Percentiles rank a stretch among this genome's conserved stretches.
phyloP scores from a whole-genome alignment of 2,113 vertebrate genomes.

The Paramisgurnus dabryanus region DNA sequence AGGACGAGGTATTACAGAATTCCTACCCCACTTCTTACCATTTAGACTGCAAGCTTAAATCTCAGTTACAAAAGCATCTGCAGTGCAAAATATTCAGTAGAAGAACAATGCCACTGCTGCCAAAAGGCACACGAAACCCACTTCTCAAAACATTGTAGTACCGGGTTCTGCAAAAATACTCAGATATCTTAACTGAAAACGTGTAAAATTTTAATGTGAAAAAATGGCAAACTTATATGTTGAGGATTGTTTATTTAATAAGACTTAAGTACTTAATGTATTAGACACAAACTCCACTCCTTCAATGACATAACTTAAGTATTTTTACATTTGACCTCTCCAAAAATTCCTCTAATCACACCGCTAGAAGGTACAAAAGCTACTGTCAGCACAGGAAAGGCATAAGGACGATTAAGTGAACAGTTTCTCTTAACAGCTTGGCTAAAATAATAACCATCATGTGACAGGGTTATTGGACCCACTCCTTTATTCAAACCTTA shows the following conservation, averaged over 20 bases:
- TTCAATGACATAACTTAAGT: conserved; percentile 3
- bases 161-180: too few species aligned
- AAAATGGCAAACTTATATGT: too few species aligned
- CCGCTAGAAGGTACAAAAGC: conserved; percentile 7
- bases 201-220: neutral
- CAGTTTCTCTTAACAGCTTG: conserved; percentile 3
- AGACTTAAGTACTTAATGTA: conserved; percentile 4
- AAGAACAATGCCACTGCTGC: too few species aligned
- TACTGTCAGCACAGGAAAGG: conserved; percentile 10
- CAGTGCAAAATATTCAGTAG: too few species aligned
- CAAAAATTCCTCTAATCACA: conserved; percentile 25
- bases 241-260: conserved; percentile 19
- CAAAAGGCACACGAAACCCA: too few species aligned
- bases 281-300: neutral
- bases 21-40: too few species aligned
- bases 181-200: too few species aligned
- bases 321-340: conserved; percentile 13
- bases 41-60: too few species aligned
- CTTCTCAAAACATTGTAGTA: too few species aligned
- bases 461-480: neutral
- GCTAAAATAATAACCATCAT: neutral
- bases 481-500: neutral
- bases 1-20: too few species aligned
- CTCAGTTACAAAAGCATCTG: too few species aligned
- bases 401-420: neutral